Evolutionary conservation across 2,797 vertebrate genomes (phyloP), one percentile per base, ranked within the genome.

Genomic region (Sternarchorhynchus goeldii): DNA sequence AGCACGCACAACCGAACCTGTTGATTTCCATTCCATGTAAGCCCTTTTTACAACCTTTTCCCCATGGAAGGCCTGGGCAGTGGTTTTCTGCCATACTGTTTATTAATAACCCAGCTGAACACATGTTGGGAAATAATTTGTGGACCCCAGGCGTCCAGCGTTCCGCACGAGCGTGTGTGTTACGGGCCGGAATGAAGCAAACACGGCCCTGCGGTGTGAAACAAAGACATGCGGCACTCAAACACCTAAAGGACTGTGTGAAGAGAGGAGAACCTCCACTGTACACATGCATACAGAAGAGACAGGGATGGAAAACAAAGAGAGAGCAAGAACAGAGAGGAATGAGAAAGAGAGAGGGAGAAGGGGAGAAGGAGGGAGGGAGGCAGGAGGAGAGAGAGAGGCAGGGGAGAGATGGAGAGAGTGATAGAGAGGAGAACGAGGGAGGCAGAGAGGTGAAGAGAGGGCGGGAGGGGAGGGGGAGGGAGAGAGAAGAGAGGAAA

Each of bases 71-170:
- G 66, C 64, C 59, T 20, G 12, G 14, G 57, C 56, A 6, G 56
- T 6, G 73, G 65, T 45, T 57, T 25, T 6, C 2, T 75, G 69
- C 81, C 77, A 55, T 58, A 0, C 5, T 14, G 67, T 82, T 83
- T 85, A 86, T 86, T 85, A 86, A 87, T 88, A 84, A 84, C 86
- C 67, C 73, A 70, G 65, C 60, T 39, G 81, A 85, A 80, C 75
- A 82, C 81, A 80, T 84, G 76, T 81, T 80, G 81, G 68, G 68
- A 84, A 85, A 84, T 83, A 78, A 82, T 85, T 79, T 83, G 78
- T 68, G 76, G 76, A 71, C 81, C 68, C 82, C 71, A 41, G 81
- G 76, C 69, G 78, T 34, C 56, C 69, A 45, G 53, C 32, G 69
- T 84, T 85, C 84, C 76, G 85, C 86, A 45, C 84, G 84, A 80